Evolutionary conservation across 2,888 invertebrate species (phyloP).

Genomic region (Pherbina coryleti): DNA sequence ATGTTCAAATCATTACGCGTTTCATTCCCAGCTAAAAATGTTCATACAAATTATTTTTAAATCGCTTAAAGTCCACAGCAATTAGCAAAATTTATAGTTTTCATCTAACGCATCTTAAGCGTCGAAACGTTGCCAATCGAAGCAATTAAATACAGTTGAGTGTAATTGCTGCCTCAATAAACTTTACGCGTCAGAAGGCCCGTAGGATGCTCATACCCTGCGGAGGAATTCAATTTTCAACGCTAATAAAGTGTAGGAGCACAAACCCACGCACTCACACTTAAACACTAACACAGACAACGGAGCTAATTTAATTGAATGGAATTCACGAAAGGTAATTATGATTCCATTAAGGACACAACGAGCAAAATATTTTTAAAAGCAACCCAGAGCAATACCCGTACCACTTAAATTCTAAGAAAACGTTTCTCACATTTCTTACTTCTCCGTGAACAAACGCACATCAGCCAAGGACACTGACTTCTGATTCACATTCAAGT

Average conservation of each 20-base stretch:
- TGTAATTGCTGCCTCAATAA: background rate
- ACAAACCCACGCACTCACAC: background rate
- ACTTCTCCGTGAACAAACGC: background rate
- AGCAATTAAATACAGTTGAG: background rate
- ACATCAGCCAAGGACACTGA: conserved; percentile 31
- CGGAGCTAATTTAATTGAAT: conserved; percentile 16
- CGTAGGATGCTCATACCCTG: background rate
- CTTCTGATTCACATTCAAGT: background rate
- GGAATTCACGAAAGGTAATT: conserved; percentile 14
- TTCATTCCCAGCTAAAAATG: too few species aligned
- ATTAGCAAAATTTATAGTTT: too few species aligned
- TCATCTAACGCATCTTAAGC: too few species aligned
- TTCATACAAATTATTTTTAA: too few species aligned
- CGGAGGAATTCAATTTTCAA: conserved; percentile 6
- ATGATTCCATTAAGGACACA: conserved; percentile 19
- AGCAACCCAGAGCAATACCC: background rate
- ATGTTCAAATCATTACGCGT: too few species aligned
- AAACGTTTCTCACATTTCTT: background rate
- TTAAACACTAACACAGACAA: background rate
- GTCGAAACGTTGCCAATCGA: background rate
- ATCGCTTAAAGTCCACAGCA: too few species aligned
- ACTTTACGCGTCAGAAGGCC: background rate
- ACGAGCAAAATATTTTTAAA: conserved; percentile 1
- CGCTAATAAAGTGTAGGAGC: background rate
- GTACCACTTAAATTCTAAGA: too few species aligned